phyloP scores from a whole-genome alignment of 2,113 vertebrate genomes.

The Anolis sagrei region DNA sequence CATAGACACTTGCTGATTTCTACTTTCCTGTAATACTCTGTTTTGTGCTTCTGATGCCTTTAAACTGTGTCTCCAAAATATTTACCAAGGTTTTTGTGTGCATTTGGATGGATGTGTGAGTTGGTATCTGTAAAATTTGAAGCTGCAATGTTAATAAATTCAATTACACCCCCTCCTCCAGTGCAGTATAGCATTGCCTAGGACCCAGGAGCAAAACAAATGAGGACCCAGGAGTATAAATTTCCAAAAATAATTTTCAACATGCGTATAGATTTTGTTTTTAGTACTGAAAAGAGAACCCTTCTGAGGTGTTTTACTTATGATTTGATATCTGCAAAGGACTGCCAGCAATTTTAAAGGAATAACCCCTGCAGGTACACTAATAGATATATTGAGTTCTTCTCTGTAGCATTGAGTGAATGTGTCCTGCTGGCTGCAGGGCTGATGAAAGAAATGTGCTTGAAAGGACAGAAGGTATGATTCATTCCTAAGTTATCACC shows the following conservation, averaged over 20 bases:
- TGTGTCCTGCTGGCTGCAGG: conserved; percentile 39
- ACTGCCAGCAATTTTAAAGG: conserved; percentile 52
- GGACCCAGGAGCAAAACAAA: conserved; percentile 38
- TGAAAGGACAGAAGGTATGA: conserved; percentile 37
- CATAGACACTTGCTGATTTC: conserved; percentile 51
- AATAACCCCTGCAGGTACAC: conserved; percentile 27
- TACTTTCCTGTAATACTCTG: conserved; percentile 56
- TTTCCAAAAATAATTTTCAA: conserved; percentile 64
- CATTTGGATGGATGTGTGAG: conserved; percentile 42
- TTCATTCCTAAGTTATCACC: conserved; percentile 36
- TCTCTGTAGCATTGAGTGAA: conserved; percentile 43
- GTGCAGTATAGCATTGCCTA: conserved; percentile 19
- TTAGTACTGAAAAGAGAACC: conserved; percentile 53
- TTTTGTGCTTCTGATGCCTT: conserved; percentile 62
- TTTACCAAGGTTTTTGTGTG: conserved; percentile 60
- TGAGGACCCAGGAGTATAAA: conserved; percentile 49
- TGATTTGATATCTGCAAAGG: conserved; percentile 46
- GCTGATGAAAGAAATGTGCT: conserved; percentile 52
- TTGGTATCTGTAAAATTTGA: neutral
- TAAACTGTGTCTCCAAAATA: conserved; percentile 60
- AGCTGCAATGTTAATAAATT: conserved; percentile 61
- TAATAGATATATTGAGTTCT: conserved; percentile 23
- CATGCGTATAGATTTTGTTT: conserved; percentile 50
- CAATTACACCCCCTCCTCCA: conserved; percentile 24
- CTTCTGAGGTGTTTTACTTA: conserved; percentile 40